phyloP scores from a whole-genome alignment of 2,797 vertebrate species.

The Periophthalmus magnuspinnatus region DNA sequence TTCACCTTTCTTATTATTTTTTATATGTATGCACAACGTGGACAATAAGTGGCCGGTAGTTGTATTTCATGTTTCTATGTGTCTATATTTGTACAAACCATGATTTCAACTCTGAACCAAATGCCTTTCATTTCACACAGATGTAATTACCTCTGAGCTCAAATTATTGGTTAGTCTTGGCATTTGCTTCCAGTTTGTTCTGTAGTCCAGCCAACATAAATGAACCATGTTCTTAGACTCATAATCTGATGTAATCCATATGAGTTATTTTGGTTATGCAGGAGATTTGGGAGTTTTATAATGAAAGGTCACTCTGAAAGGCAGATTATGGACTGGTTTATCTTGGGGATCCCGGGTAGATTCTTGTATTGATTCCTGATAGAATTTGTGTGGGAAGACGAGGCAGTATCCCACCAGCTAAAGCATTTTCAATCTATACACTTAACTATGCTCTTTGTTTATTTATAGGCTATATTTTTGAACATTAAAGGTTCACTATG shows the following conservation, averaged over 20 bases:
- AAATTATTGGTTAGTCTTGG: slow-evolving; percentile 2
- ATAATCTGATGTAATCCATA: not conserved
- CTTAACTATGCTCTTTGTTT: not conserved
- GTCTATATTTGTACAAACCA: not conserved
- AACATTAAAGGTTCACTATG: not conserved
- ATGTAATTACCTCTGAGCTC: slow-evolving; percentile 1
- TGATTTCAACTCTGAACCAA: not conserved
- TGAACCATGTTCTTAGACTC: not conserved
- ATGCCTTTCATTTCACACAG: slow-evolving; percentile 2
- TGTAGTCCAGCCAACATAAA: not conserved
- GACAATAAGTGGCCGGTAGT: not conserved
- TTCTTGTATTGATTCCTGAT: slow-evolving; percentile 1
- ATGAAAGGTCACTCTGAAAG: not conserved
- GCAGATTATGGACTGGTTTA: not conserved
- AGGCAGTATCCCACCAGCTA: too few species aligned
- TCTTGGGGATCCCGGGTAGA: not conserved
- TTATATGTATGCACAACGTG: not conserved
- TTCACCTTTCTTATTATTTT: too few species aligned
- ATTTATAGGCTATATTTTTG: not conserved
- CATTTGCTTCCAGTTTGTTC: not conserved
- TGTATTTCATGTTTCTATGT: not conserved
- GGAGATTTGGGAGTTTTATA: not conserved
- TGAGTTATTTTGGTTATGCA: not conserved
- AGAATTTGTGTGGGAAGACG: not conserved
- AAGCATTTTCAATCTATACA: not conserved